Evolutionary conservation across 2,888 invertebrate species (phyloP).

Genomic region (Pseudococcus viburni): DNA sequence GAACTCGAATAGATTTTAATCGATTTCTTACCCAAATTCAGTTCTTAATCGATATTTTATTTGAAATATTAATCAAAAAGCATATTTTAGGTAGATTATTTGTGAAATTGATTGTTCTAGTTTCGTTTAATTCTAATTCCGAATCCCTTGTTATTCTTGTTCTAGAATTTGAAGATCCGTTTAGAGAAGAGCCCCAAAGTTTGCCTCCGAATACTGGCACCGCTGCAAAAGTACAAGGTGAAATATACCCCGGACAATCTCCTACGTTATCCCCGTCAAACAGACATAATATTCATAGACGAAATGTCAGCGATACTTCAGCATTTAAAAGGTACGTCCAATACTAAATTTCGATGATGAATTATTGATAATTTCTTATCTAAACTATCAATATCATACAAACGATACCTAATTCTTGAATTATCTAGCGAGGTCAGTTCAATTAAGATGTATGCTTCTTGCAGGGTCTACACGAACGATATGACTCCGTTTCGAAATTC

Average conservation of each 20-base stretch:
- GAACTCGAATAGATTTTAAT: neutral
- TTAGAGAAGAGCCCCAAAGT: constrained; percentile 74
- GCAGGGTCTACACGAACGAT: constrained; percentile 22
- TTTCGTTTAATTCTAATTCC: neutral
- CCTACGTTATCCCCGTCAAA: constrained; percentile 55
- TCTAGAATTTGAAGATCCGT: constrained; percentile 75
- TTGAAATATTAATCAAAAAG: neutral
- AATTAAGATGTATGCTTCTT: neutral
- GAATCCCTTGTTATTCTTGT: neutral
- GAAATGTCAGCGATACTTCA: constrained; percentile 88
- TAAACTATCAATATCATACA: neutral
- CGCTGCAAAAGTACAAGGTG: constrained; percentile 57
- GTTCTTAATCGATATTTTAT: neutral
- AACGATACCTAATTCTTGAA: neutral
- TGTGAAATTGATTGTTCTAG: neutral
- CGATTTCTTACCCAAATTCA: neutral
- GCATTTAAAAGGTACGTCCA: constrained; percentile 82
- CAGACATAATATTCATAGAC: constrained; percentile 74
- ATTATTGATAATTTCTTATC: neutral
- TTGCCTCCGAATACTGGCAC: constrained; percentile 7
- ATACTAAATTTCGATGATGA: neutral
- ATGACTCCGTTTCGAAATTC: constrained; percentile 51
- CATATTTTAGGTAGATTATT: neutral
- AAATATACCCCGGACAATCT: constrained; percentile 70
- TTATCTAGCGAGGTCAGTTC: neutral